Base-by-base conservation (phyloP, 2,113 vertebrate species). In the Electrona antarctica region DNA sequence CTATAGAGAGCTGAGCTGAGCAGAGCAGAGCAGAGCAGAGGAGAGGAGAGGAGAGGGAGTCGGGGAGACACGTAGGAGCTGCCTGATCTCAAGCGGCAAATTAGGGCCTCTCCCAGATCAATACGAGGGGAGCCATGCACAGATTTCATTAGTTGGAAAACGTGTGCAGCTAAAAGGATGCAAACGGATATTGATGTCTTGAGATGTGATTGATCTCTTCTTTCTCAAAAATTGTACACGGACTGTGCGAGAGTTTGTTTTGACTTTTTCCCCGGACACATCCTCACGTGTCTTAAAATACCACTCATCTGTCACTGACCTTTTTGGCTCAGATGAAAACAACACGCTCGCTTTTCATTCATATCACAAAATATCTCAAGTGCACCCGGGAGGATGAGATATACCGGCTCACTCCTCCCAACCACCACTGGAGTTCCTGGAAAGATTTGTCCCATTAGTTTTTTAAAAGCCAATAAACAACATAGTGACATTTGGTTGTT, bases 151-250 rank as follows among this genome's bases (percentile, higher is more conserved):
- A 94, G 93, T 91, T 83, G 77, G 89, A 84, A 92, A 90, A 87
- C 84, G 84, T 87, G 79, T 75, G 82, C 82, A 50, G 91, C 93
- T 94, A 94, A 94, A 94, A 87, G 87, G 91, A 95, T 94, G 93
- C 92, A 95, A 97, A 95, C 87, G 82, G 90, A 87, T 94, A 96
- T 94, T 83, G 94, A 95, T 88, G 88, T 93, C 33, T 89, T 90
- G 90, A 78, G 93, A 94, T 93, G 33, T 94, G 95, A 94, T 94
- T 95, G 94, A 94, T 95, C 92, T 93, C 73, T 85, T 92, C 90
- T 88, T 93, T 93, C 92, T 93, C 91, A 85, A 94, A 21, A 94
- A 87, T 90, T 85, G 82, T 90, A 90, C 86, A 82, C 79, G 76
- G 82, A 21, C 21, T 85, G 90, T 75, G 48, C 21, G 21, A 21